Base-by-base conservation (phyloP, 2,113 vertebrate species). In the Oostethus manadensis region DNA sequence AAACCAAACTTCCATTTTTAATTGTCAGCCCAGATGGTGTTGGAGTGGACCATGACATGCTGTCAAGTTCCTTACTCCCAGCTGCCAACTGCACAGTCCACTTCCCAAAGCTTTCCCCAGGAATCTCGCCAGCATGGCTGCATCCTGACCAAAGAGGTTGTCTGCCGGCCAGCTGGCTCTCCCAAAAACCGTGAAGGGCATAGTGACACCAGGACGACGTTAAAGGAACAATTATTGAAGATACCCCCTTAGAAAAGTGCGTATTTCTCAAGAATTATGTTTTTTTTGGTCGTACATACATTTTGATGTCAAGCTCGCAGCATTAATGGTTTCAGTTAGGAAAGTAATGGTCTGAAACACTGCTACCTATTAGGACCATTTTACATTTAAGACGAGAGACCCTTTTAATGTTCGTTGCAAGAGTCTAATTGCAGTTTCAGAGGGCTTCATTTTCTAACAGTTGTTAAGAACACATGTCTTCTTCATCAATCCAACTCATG, bases 51-150 rank as follows among this genome's bases (percentile, higher is more conserved):
- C 15, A 45, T 58, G 56, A 45, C 42, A 18, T 45, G 22, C 35
- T 43, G 22, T 58, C 56, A 23, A 58, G 42, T 42, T 45, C 35
- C 56, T 45, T 22, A 45, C 56, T 58, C 56, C 42, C 56, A 58
- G 42, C 42, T 58, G 42, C 42, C 56, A 58, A 21, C 43, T 10
- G 20, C 56, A 58, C 56, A 58, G 42, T 58, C 56, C 42, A 45
- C 42, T 45, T 45, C 42, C 56, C 56, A 45, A 42, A 45, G 42
- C 56, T 26, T 45, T 26, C 42, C 42, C 14, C 56, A 56, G 40
- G 15, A 45, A 45, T 58, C 15, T 58, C 21, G 56, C 46, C 22
- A 45, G 15, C 21, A 45, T 46, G 42, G 42, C 56, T 10, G 10
- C 42, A 18, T 58, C 22, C 16, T 45, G 56, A 58, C 42, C 22